Evolutionary conservation across 2,797 vertebrate genomes (phyloP).

Genomic region (Falco concolor): DNA sequence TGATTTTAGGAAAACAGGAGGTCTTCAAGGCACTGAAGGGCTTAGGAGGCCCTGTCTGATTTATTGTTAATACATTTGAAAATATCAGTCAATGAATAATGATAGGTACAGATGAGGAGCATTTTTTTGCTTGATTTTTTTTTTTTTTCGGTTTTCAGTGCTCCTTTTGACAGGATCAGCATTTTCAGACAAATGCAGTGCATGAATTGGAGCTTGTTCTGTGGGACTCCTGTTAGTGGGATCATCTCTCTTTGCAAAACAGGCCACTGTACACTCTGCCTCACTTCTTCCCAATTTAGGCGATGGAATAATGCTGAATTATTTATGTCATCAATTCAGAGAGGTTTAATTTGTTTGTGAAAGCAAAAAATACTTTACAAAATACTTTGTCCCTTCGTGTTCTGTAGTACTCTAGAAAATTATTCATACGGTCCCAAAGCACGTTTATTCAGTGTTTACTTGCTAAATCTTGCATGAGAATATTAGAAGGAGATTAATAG

Average conservation of each 20-base stretch:
- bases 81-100: neutral
- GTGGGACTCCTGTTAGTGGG: neutral
- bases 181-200: neutral
- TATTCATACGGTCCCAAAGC: constrained; percentile 11
- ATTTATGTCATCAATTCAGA: neutral
- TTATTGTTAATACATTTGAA: neutral
- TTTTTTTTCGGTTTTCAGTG: neutral
- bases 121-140: neutral
- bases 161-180: neutral
- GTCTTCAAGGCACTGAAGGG: neutral
- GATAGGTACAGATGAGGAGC: neutral
- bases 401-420: neutral
- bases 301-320: constrained; percentile 26
- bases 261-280: neutral
- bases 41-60: neutral
- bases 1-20: neutral
- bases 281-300: neutral
- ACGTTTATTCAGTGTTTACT: constrained; percentile 35
- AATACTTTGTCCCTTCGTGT: neutral
- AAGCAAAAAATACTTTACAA: constrained; percentile 18
- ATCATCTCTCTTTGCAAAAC: neutral
- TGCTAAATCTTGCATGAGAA: constrained; percentile 53
- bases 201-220: neutral
- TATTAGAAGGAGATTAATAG: constrained; percentile 36
- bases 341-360: constrained; percentile 47